Evolutionary conservation across 23 tunicate species (phyloP), one percentile per base, ranked within the genome.

Genomic region (Clavelina lepadiformis): DNA sequence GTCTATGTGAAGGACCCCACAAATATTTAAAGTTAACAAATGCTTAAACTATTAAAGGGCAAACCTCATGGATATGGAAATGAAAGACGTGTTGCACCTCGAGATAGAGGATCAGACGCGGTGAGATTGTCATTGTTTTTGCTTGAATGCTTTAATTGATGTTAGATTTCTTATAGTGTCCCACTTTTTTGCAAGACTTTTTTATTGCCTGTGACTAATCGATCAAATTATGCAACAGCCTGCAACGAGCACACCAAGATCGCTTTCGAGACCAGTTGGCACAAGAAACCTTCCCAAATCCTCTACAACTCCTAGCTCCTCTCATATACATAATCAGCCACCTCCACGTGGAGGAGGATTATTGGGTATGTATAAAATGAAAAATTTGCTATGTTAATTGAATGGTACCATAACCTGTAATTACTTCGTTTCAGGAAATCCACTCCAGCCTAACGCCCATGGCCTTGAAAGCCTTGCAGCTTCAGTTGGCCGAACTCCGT

Each of bases 391-490:
- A 8, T 8, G 49, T 41, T 41, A 41, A 15, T 15, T 41, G 11
- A 8, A 11, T 41, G 49, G 15, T 41, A 41, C 11, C 49, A 41
- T 41, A 8, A 15, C 49, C 15, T 8, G 13, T 8, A 41, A 15
- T 8, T 28, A 22, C 18, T 18, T 57, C 22, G 45, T 59, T 47
- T 19, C 58, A 86, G 95, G 95, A 19, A 76, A 71, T 58, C 80
- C 85, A 0, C 56, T 32, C 27, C 68, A 78, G 21, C 77, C 85
- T 11, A 52, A 68, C 23, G 22, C 95, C 1, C 74, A 60, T 27
- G 85, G 77, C 27, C 57, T 86, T 0, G 79, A 78, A 27, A 55
- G 35, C 3, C 64, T 77, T 1, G 85, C 71, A 29, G 78, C 95
- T 20, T 35, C 80, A 19, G 75, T 72, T 21, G 82, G 93, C 1